These are phyloP conservation scores for Chydorus sphaericus DNA, from an alignment of 2,888 invertebrate genomes.

Conservation along the genomic window DNA sequence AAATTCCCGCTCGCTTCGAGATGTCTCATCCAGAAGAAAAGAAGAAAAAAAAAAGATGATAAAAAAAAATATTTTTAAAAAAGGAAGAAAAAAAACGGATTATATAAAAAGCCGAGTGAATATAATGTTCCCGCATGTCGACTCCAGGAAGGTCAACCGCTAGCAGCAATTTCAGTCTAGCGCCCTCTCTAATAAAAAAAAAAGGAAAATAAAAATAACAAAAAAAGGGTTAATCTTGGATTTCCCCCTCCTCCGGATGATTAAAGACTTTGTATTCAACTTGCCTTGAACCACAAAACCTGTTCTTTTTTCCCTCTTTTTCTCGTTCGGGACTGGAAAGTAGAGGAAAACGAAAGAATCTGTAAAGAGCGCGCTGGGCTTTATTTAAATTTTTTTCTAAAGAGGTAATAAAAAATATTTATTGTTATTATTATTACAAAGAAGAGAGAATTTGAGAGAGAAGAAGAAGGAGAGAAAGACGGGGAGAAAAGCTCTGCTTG, in stretches of 20 bases:
- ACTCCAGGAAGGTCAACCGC: conserved; percentile 5
- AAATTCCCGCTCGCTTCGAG: not conserved
- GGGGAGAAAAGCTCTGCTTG: not conserved
- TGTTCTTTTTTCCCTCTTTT: not conserved
- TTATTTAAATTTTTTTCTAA: not conserved
- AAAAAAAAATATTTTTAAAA: not conserved
- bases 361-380: not conserved
- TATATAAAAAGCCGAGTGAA: conserved; percentile 2
- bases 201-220: not conserved
- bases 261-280: conserved; percentile 5
- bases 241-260: not conserved
- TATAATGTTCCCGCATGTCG: not conserved
- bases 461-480: not conserved
- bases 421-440: conserved; percentile 9
- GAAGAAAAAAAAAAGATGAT: not conserved
- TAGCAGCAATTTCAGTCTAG: conserved; percentile 1
- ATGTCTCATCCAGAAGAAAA: not conserved
- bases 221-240: conserved; percentile 2
- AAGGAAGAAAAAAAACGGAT: not conserved
- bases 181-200: not conserved
- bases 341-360: not conserved
- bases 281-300: conserved; percentile 4
- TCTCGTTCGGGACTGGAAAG: not conserved
- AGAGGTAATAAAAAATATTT: conserved; percentile 8
- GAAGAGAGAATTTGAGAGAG: not conserved